Conservation (phyloP, 2,797 vertebrate genomes). For the Anolis apletophallus region DNA sequence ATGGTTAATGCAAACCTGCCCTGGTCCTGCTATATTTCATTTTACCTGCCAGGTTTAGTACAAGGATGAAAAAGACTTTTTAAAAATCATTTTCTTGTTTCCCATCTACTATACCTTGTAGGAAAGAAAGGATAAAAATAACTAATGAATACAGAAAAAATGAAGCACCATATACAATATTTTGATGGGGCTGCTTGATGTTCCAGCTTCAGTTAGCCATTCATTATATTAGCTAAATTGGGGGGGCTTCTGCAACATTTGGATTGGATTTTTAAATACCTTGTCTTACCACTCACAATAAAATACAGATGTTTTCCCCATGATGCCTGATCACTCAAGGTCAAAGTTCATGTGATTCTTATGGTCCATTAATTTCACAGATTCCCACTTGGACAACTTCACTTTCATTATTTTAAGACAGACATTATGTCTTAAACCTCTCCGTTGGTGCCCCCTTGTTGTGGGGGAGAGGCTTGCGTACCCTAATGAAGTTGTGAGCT, state of each 20-base stretch:
- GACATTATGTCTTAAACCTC: constrained; percentile 48
- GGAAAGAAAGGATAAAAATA: not conserved
- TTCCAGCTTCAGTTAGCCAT: not conserved
- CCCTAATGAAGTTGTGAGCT: too few relatives aligned
- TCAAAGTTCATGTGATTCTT: not conserved
- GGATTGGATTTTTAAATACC: not conserved
- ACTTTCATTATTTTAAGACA: not conserved
- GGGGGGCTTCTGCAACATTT: too few relatives aligned
- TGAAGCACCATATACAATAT: not conserved
- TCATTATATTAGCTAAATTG: not conserved
- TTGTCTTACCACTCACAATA: not conserved
- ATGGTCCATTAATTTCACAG: too few relatives aligned
- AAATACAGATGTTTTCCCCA: not conserved
- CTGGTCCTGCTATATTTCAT: too few relatives aligned
- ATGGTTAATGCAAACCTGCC: too few relatives aligned
- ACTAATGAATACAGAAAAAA: not conserved
- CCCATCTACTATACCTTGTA: not conserved
- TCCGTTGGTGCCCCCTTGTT: too few relatives aligned
- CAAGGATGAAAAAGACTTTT: not conserved
- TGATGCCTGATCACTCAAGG: not conserved
- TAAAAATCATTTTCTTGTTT: too few relatives aligned
- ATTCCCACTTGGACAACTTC: not conserved
- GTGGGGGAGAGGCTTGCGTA: too few relatives aligned
- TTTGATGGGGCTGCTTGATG: not conserved
- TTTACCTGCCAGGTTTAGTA: not conserved